A percentile compares a stretch with the other conserved stretches of the same genome.
Conservation (phyloP, 2,113 vertebrate genomes). For the Dipodomys merriami region DNA sequence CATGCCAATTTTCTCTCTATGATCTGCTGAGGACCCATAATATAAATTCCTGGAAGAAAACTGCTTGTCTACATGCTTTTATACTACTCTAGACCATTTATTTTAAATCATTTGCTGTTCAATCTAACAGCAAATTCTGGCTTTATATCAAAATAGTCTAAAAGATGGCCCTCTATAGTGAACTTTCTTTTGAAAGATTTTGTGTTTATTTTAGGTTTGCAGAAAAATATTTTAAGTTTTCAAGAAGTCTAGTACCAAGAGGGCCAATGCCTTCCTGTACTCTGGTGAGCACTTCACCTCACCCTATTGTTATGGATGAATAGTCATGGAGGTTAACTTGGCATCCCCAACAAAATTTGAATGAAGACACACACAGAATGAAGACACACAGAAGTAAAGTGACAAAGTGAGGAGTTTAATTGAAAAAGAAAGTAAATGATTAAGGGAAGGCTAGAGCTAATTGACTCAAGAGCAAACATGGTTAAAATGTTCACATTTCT, state of each 20-base stretch:
- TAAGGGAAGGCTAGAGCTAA: too few relatives aligned
- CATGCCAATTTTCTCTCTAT: not conserved
- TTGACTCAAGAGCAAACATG: too few relatives aligned
- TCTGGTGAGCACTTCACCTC: not conserved
- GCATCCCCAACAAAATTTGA: too few relatives aligned
- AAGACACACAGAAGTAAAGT: too few relatives aligned
- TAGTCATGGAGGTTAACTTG: too few relatives aligned
- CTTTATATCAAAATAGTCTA: conserved; percentile 14
- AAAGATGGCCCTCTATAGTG: not conserved
- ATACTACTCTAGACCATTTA: not conserved
- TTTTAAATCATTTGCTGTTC: conserved; percentile 21
- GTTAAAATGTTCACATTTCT: too few relatives aligned
- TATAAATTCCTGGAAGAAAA: not conserved
- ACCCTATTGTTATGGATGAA: too few relatives aligned
- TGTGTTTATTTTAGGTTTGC: not conserved
- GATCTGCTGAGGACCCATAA: not conserved
- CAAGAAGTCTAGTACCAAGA: not conserved
- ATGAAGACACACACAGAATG: too few relatives aligned
- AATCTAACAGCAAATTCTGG: not conserved
- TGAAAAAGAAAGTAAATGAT: too few relatives aligned
- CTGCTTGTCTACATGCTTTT: not conserved
- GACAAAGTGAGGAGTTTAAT: too few relatives aligned
- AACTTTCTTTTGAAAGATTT: not conserved
- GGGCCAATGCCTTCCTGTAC: not conserved
- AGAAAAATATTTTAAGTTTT: not conserved